Percentiles rank a stretch among this genome's conserved stretches.
phyloP scores from a whole-genome alignment of 2,888 invertebrate genomes.

The Polydesmus complanatus region DNA sequence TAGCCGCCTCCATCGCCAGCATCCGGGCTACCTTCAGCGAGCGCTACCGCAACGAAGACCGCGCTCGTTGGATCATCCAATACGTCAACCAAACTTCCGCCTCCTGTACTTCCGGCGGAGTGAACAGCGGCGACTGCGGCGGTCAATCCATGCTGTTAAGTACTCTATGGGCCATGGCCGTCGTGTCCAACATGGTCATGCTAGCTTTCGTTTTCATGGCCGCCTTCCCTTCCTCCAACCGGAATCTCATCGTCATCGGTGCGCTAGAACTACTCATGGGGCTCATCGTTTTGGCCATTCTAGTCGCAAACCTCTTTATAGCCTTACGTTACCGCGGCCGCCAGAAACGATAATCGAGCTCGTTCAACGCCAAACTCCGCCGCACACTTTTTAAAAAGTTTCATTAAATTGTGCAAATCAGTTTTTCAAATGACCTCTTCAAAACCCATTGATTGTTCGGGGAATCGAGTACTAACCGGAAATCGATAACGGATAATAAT shows the following conservation, averaged over 20 bases:
- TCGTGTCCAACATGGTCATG: conserved; percentile 13
- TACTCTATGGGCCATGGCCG: conserved; percentile 10
- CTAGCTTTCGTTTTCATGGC: conserved; percentile 13
- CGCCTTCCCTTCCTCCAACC: conserved; percentile 1
- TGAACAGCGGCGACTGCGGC: conserved; percentile 7
- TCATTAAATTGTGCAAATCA: too few species aligned
- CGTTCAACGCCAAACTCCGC: too few species aligned
- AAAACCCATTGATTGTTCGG: too few species aligned
- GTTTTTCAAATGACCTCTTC: too few species aligned
- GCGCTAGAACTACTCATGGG: conserved; percentile 5
- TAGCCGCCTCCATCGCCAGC: conserved; percentile 13
- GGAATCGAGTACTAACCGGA: too few species aligned
- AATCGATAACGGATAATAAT: too few species aligned
- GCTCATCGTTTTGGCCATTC: not conserved
- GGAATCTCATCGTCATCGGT: conserved; percentile 10
- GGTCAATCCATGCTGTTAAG: conserved; percentile 6
- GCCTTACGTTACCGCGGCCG: conserved; percentile 8
- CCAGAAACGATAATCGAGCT: too few species aligned
- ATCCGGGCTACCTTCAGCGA: conserved; percentile 12
- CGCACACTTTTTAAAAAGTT: too few species aligned
- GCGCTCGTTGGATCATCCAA: conserved; percentile 11
- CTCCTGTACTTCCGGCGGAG: not conserved
- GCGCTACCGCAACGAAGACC: not conserved
- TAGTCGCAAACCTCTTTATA: conserved; percentile 9
- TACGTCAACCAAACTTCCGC: not conserved